Base-by-base conservation (phyloP, 2,797 vertebrate species). In the Cottoperca gobio region DNA sequence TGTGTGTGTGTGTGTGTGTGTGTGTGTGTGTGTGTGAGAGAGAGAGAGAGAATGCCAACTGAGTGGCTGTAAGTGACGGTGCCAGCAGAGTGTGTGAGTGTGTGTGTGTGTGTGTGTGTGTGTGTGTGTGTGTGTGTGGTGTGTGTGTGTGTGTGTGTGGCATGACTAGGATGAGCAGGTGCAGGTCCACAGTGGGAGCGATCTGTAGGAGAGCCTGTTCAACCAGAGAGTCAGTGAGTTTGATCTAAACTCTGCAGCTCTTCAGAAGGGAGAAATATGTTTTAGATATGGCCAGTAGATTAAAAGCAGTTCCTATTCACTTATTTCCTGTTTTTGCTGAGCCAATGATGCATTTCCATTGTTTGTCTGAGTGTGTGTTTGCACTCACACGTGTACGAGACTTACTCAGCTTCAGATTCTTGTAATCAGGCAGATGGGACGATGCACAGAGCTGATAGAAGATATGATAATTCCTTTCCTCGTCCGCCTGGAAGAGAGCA, bases 391-490 rank as follows among this genome's bases (percentile, higher is more conserved):
- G 6, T 24, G 24, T 23, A 48, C 19, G 39, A 23, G 0, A 89
- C 93, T 87, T 87, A 99, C 98, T 95, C 77, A 99, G 95, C 77
- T 94, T 95, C 0, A 99, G 95, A 60, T 80, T 91, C 93, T 96
- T 97, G 91, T 96, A 96, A 87, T 99, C 98, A 0, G 97, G 96
- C 83, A 97, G 90, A 62, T 97, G 92, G 79, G 96, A 94, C 62
- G 97, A 99, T 80, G 97, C 98, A 94, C 98, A 99, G 61, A 99
- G 96, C 77, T 99, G 98, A 91, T 99, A 99, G 93, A 99, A 99
- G 90, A 99, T 95, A 75, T 99, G 98, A 86, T 99, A 99, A 93
- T 99, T 99, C 90, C 98, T 96, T 88, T 99, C 98, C 43, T 99
- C 97, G 60, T 99, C 98, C 64, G 98, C 98, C 98, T 99, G 93